phyloP scores from a whole-genome alignment of 2,888 invertebrate species.

The Drosophila incognita region DNA sequence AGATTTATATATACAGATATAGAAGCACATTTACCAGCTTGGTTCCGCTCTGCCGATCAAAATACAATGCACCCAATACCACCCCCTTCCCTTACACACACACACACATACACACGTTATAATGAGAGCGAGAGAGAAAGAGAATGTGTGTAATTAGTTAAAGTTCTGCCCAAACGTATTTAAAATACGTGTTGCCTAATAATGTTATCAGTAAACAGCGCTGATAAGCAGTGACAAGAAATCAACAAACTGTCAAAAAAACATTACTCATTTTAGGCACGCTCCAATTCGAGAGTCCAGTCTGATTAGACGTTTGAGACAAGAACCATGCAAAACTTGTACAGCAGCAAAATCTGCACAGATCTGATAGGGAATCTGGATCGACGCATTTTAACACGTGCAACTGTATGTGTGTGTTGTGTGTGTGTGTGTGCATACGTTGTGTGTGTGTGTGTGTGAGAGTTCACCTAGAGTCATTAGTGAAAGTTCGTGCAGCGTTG shows the following conservation, averaged over 20 bases:
- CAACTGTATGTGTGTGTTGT: constrained; percentile 38
- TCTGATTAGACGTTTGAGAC: constrained; percentile 1
- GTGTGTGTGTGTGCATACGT: constrained; percentile 3
- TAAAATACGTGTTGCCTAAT: constrained; percentile 49
- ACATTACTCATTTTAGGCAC: constrained; percentile 41
- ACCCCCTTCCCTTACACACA: neutral
- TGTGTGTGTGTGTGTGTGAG: constrained; percentile 36
- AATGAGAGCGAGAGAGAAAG: neutral
- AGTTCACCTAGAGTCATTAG: constrained; percentile 81
- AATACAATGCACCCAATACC: constrained; percentile 55
- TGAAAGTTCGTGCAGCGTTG: constrained; percentile 72
- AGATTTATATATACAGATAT: neutral
- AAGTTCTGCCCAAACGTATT: constrained; percentile 40
- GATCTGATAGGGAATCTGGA: constrained; percentile 28
- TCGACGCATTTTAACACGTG: constrained; percentile 51
- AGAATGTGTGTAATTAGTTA: constrained; percentile 27
- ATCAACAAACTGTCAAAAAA: constrained; percentile 44
- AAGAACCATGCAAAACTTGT: neutral
- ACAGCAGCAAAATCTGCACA: neutral
- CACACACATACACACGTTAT: constrained; percentile 3
- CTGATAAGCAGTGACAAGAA: constrained; percentile 57
- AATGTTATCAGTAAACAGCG: constrained; percentile 42
- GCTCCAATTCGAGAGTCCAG: constrained; percentile 19
- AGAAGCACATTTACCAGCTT: constrained; percentile 47
- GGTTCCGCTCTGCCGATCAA: constrained; percentile 76